phyloP scores from a whole-genome alignment of 2,888 invertebrate genomes.

The Cheilosia vernalis region DNA sequence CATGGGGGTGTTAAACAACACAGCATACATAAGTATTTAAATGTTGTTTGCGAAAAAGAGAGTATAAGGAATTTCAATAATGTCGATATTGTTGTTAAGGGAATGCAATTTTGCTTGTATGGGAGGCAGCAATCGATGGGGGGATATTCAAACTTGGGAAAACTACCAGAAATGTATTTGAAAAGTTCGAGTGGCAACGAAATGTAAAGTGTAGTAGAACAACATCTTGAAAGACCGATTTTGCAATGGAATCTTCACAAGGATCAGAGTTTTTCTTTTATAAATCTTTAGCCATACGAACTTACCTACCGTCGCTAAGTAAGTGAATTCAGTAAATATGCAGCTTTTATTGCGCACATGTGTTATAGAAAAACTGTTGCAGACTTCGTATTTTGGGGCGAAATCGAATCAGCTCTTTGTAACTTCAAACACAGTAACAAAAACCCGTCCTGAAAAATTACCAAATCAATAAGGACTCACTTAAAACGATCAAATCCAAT shows the following conservation, averaged over 20 bases:
- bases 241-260: neutral
- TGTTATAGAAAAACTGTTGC: too few relatives aligned
- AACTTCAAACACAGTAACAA: too few relatives aligned
- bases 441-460: too few relatives aligned
- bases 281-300: too few relatives aligned
- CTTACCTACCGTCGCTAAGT: too few relatives aligned
- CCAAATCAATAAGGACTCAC: too few relatives aligned
- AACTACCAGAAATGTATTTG: neutral
- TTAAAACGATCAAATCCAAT: too few relatives aligned
- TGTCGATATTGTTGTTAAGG: neutral
- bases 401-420: too few relatives aligned
- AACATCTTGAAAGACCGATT: neutral
- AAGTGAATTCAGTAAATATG: too few relatives aligned
- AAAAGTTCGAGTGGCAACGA: neutral
- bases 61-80: neutral
- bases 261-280: neutral
- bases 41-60: neutral
- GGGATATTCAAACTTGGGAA: neutral
- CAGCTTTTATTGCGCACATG: too few relatives aligned
- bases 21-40: neutral
- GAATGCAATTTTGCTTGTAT: neutral
- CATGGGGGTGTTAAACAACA: constrained; percentile 1
- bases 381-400: too few relatives aligned
- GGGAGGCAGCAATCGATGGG: neutral
- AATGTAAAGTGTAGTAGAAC: neutral